Percentiles rank a stretch among this genome's conserved stretches.
Evolutionary conservation across 2,888 invertebrate genomes (phyloP).

Genomic region (Agrotis exclamationis): DNA sequence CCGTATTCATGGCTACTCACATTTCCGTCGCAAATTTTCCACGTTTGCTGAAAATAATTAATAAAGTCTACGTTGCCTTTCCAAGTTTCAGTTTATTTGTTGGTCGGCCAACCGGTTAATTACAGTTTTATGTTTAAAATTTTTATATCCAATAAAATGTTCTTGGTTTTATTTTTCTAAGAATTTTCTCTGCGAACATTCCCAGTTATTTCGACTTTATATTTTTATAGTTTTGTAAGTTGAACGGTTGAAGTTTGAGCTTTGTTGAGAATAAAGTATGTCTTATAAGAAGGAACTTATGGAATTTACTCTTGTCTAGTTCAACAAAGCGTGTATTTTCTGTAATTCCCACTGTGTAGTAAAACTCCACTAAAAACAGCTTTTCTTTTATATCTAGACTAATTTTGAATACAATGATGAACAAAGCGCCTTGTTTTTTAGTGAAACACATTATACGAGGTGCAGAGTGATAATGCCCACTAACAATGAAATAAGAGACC

Average conservation of each 20-base stretch:
- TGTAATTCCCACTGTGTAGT: neutral
- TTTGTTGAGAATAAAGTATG: slow-evolving; percentile 21
- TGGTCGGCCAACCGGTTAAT: slow-evolving; percentile 64
- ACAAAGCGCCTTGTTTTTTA: slow-evolving; percentile 40
- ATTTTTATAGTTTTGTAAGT: slow-evolving; percentile 29
- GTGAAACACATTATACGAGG: slow-evolving; percentile 44
- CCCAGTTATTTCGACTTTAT: slow-evolving; percentile 41
- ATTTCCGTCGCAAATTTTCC: slow-evolving; percentile 64
- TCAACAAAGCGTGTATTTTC: slow-evolving; percentile 22
- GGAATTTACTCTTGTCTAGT: slow-evolving; percentile 27
- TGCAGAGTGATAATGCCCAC: slow-evolving; percentile 57
- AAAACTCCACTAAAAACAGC: neutral
- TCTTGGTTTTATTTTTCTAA: slow-evolving; percentile 50
- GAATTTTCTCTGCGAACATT: slow-evolving; percentile 31
- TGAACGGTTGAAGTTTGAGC: slow-evolving; percentile 28
- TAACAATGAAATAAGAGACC: slow-evolving; percentile 71
- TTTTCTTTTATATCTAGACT: slow-evolving; percentile 4
- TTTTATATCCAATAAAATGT: slow-evolving; percentile 59
- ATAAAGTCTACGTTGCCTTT: slow-evolving; percentile 66
- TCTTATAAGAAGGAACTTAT: slow-evolving; percentile 16
- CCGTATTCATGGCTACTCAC: slow-evolving; percentile 56
- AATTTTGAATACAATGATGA: slow-evolving; percentile 32
- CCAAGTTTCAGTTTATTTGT: slow-evolving; percentile 68
- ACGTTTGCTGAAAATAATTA: slow-evolving; percentile 70
- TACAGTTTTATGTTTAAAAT: slow-evolving; percentile 62